Conservation (phyloP, 1,140 invertebrate species). For the Doryteuthis pealeii region DNA sequence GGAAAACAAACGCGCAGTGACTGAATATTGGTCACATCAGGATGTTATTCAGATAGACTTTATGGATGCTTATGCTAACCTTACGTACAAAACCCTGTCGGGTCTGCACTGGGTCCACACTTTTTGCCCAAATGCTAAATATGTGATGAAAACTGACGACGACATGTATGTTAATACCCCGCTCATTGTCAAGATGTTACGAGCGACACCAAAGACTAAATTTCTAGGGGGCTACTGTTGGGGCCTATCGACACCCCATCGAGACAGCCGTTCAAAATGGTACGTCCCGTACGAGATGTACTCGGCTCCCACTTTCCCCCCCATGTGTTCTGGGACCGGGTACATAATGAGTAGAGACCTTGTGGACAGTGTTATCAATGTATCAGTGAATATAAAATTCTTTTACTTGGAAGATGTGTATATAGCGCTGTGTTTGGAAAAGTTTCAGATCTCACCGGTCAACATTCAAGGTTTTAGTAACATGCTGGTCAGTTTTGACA, state of each 20-base stretch:
- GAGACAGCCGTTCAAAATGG: constrained; percentile 57
- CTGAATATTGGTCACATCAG: constrained; percentile 63
- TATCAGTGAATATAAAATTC: constrained; percentile 41
- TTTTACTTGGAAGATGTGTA: constrained; percentile 59
- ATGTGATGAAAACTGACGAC: constrained; percentile 86
- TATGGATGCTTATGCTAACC: constrained; percentile 43
- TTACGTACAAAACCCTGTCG: constrained; percentile 71
- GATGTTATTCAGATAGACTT: constrained; percentile 48
- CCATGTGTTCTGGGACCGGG: constrained; percentile 58
- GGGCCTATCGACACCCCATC: constrained; percentile 36
- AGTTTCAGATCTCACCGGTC: constrained; percentile 25
- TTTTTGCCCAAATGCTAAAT: constrained; percentile 69
- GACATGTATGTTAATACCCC: constrained; percentile 80
- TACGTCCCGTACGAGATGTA: constrained; percentile 49
- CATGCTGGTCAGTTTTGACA: constrained; percentile 22
- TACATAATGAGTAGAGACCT: constrained; percentile 55
- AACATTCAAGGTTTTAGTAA: constrained; percentile 32
- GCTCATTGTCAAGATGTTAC: constrained; percentile 32
- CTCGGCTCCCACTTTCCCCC: constrained; percentile 47
- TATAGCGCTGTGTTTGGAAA: constrained; percentile 42
- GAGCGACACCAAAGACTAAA: constrained; percentile 17
- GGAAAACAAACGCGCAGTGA: constrained; percentile 21
- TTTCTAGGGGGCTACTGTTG: constrained; percentile 32
- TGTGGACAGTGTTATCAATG: constrained; percentile 42
- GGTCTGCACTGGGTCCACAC: constrained; percentile 75